These are phyloP conservation scores for Arctia plantaginis DNA, from an alignment of 2,888 invertebrate genomes.

Conservation along the genomic window DNA sequence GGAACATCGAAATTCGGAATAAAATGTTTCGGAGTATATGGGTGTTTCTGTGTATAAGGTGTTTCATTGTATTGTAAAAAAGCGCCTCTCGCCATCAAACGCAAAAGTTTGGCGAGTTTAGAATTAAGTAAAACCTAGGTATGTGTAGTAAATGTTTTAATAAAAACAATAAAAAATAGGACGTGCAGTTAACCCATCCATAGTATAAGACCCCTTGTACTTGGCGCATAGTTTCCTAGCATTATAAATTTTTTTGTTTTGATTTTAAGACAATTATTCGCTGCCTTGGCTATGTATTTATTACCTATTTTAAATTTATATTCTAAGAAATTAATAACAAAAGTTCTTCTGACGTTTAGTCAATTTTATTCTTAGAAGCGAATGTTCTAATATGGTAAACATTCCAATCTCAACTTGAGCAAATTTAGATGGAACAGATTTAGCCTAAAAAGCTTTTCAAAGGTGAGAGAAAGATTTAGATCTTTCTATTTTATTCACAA, in stretches of 20 bases:
- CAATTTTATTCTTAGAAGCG: neutral
- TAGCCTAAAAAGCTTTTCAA: slow-evolving; percentile 28
- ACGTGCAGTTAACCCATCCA: neutral
- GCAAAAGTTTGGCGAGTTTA: too few relatives aligned
- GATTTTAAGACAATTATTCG: too few relatives aligned
- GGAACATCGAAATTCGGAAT: too few relatives aligned
- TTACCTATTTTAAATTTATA: neutral
- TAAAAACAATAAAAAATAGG: neutral
- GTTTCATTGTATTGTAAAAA: too few relatives aligned
- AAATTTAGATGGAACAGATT: slow-evolving; percentile 7
- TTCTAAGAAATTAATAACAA: neutral
- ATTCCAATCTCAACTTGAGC: neutral
- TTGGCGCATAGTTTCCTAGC: neutral
- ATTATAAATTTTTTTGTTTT: neutral
- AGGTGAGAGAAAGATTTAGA: slow-evolving; percentile 36
- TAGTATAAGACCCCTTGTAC: neutral
- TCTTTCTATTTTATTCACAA: slow-evolving; percentile 44
- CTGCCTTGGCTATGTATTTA: too few relatives aligned
- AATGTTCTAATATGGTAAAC: neutral
- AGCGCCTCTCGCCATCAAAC: too few relatives aligned
- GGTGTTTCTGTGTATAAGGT: too few relatives aligned
- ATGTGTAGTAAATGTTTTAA: too few relatives aligned
- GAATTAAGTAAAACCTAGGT: too few relatives aligned
- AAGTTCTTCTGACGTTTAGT: neutral
- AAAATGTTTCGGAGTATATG: too few relatives aligned